Evolutionary conservation across 2,888 invertebrate genomes (phyloP).

Genomic region (Hipparchia semele): DNA sequence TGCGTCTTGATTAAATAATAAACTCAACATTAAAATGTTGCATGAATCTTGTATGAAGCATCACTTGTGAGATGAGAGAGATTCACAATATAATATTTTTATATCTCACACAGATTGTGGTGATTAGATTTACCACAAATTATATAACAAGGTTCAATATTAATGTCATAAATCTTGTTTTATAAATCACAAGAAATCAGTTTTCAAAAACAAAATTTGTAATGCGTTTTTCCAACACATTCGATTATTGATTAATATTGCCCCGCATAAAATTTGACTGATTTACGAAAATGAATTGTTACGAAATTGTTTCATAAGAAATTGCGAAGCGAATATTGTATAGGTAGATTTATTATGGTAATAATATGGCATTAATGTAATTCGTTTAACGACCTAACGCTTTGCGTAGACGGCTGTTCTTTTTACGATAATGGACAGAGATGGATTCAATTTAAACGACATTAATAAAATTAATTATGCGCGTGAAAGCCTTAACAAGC

Average conservation of each 20-base stretch:
- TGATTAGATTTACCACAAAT: too few species aligned
- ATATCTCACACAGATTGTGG: too few species aligned
- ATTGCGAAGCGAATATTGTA: conserved; percentile 24
- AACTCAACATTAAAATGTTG: too few species aligned
- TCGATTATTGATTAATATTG: not conserved
- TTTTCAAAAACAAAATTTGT: not conserved
- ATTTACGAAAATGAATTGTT: not conserved
- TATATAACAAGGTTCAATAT: too few species aligned
- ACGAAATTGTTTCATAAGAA: conserved; percentile 19
- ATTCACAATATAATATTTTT: too few species aligned
- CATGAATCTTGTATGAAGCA: too few species aligned
- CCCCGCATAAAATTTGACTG: not conserved
- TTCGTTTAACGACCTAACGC: conserved; percentile 43
- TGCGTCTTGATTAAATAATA: too few species aligned
- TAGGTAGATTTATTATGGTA: conserved; percentile 24
- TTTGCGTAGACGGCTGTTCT: conserved; percentile 43
- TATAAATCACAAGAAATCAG: not conserved
- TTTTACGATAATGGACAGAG: conserved; percentile 47
- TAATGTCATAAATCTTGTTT: too few species aligned
- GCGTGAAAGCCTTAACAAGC: conserved; percentile 43
- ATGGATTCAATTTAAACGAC: conserved; percentile 47
- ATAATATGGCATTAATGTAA: conserved; percentile 39
- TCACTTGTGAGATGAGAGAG: too few species aligned
- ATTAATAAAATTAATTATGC: conserved; percentile 49
- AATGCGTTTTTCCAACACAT: not conserved